Percentiles rank a stretch among this genome's conserved stretches.
phyloP scores from a whole-genome alignment of 2,888 invertebrate genomes.

The Agapetus fuscipes region DNA sequence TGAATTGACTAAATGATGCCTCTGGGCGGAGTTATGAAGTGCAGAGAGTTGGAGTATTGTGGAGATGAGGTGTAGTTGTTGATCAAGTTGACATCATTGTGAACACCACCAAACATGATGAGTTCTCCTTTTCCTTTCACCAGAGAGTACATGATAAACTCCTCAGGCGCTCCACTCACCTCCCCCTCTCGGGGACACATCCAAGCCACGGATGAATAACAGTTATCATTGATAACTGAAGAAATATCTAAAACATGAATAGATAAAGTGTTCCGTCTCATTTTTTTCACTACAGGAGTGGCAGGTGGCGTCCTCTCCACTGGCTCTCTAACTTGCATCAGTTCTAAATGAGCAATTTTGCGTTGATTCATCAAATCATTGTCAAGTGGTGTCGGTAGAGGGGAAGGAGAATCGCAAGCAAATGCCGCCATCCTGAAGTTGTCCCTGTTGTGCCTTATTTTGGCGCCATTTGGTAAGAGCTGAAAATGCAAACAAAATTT shows the following conservation, averaged over 20 bases:
- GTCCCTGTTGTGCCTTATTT: slow-evolving; percentile 42
- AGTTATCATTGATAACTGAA: slow-evolving; percentile 53
- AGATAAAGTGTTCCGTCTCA: slow-evolving; percentile 59
- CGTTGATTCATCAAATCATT: slow-evolving; percentile 43
- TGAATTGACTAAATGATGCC: slow-evolving; percentile 61
- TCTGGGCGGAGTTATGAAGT: slow-evolving; percentile 64
- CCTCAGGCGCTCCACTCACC: slow-evolving; percentile 68
- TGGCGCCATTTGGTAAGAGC: slow-evolving; percentile 36
- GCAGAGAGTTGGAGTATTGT: slow-evolving; percentile 67
- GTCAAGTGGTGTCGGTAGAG: slow-evolving; percentile 32
- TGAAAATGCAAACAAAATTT: too few relatives aligned
- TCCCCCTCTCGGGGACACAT: slow-evolving; percentile 58
- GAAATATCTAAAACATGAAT: slow-evolving; percentile 83
- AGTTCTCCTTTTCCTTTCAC: slow-evolving; percentile 86
- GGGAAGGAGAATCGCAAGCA: slow-evolving; percentile 36
- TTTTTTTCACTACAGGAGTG: slow-evolving; percentile 45
- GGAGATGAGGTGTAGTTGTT: slow-evolving; percentile 45
- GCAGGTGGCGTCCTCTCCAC: slow-evolving; percentile 28
- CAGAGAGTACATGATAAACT: slow-evolving; percentile 82
- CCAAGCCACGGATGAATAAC: slow-evolving; percentile 58
- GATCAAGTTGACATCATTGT: slow-evolving; percentile 60
- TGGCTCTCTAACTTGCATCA: slow-evolving; percentile 32
- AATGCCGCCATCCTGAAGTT: slow-evolving; percentile 46
- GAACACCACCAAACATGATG: slow-evolving; percentile 93
- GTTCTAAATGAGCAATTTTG: slow-evolving; percentile 38